A percentile compares a stretch with the other conserved stretches of the same genome.
These are phyloP conservation scores for Odontamblyopus lacepedii DNA, from an alignment of 2,797 vertebrate species.

Conservation along the genomic window DNA sequence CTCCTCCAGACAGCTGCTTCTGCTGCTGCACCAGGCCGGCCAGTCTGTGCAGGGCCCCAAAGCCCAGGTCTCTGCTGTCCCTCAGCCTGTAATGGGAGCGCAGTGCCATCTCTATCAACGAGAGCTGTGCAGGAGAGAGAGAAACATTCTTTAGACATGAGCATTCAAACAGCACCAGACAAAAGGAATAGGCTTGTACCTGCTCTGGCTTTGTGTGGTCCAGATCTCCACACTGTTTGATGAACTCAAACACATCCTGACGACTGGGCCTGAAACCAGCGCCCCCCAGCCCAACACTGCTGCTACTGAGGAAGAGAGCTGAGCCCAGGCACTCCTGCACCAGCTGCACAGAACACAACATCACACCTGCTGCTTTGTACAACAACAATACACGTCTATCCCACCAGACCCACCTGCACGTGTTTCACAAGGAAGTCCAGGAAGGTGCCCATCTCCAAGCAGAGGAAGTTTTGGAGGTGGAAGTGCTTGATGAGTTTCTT, in stretches of 20 bases:
- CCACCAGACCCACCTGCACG: slow-evolving; percentile 57
- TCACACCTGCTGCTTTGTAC: not conserved
- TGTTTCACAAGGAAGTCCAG: slow-evolving; percentile 78
- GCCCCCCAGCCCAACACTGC: slow-evolving; percentile 26
- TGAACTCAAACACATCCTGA: slow-evolving; percentile 82
- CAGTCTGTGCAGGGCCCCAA: slow-evolving; percentile 67
- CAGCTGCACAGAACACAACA: slow-evolving; percentile 53
- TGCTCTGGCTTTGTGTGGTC: slow-evolving; percentile 56
- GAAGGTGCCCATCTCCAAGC: slow-evolving; percentile 75
- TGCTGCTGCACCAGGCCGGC: slow-evolving; percentile 66
- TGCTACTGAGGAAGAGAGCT: slow-evolving; percentile 54
- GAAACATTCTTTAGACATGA: not conserved
- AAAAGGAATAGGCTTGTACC: slow-evolving; percentile 50
- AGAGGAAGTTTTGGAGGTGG: slow-evolving; percentile 69
- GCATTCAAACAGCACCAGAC: not conserved
- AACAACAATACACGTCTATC: not conserved
- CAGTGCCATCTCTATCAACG: slow-evolving; percentile 71
- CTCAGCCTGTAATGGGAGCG: slow-evolving; percentile 73
- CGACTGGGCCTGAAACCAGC: slow-evolving; percentile 72
- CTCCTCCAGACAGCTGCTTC: slow-evolving; percentile 46
- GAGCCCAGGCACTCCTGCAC: slow-evolving; percentile 75
- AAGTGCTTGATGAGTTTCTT: slow-evolving; percentile 75
- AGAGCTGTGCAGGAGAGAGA: slow-evolving; percentile 55
- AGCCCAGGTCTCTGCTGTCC: slow-evolving; percentile 77
- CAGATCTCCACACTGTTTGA: slow-evolving; percentile 76